Percentiles rank a stretch among this genome's conserved stretches.
Evolutionary conservation across 2,888 invertebrate genomes (phyloP).

Genomic region (Drosophila lacicola): DNA sequence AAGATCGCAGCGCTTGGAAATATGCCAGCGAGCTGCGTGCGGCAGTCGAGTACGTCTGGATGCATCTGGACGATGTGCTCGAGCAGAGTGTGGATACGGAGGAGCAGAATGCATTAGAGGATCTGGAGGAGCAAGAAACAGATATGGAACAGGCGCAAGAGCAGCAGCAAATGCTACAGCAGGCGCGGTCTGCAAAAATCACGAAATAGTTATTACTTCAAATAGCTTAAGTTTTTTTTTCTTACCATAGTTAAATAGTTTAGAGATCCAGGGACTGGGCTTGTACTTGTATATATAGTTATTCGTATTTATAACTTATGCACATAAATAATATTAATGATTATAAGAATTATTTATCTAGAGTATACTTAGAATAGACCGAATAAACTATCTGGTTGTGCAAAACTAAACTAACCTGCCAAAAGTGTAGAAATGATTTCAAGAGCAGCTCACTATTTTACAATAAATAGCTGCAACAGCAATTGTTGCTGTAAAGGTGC

Average conservation of each 20-base stretch:
- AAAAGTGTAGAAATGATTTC: no score
- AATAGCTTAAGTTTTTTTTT: conserved; percentile 1
- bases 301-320: no score
- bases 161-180: conserved; percentile 37
- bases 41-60: conserved; percentile 54
- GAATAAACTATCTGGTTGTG: no score
- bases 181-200: conserved; percentile 1
- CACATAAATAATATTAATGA: no score
- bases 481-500: no score
- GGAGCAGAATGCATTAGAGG: conserved; percentile 26
- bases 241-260: neutral
- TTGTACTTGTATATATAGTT: no score
- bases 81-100: conserved; percentile 23
- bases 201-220: neutral
- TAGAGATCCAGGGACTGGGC: no score
- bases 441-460: no score
- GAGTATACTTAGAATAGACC: no score
- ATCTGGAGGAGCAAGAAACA: conserved; percentile 39
- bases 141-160: conserved; percentile 40
- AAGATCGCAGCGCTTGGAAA: conserved; percentile 62
- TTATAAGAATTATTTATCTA: no score
- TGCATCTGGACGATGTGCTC: conserved; percentile 52
- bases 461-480: no score
- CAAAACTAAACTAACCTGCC: no score
- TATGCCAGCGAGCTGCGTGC: conserved; percentile 51